phyloP scores from a whole-genome alignment of 2,113 vertebrate species.

The Leucopsar rothschildi region DNA sequence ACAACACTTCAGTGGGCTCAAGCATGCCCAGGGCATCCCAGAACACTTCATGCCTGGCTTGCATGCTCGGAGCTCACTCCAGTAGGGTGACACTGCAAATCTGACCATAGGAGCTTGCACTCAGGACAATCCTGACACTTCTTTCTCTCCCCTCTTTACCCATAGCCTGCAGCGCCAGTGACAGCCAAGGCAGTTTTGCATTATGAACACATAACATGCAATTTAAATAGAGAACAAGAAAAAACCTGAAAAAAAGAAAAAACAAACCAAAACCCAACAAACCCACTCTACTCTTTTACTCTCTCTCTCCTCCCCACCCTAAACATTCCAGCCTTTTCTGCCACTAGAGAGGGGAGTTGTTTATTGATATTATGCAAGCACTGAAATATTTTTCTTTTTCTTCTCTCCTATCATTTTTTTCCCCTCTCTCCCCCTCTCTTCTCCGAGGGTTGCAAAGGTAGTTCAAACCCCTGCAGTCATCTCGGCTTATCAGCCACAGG shows the following conservation, averaged over 20 bases:
- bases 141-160: neutral
- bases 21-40: neutral
- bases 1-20: neutral
- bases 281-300: neutral
- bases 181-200: neutral
- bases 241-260: neutral
- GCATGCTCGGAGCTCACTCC: neutral
- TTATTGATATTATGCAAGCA: constrained; percentile 54
- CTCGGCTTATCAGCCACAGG: constrained; percentile 60
- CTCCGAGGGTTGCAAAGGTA: constrained; percentile 37
- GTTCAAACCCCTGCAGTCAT: constrained; percentile 52
- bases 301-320: neutral
- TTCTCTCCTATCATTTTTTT: neutral
- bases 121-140: neutral
- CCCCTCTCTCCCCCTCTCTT: neutral
- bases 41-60: neutral
- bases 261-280: neutral
- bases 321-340: constrained; percentile 22
- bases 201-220: rapidly evolving
- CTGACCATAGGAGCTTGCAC: neutral
- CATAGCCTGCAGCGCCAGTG: neutral
- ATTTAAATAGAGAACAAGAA: neutral
- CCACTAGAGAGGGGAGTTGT: constrained; percentile 6
- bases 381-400: constrained; percentile 33
- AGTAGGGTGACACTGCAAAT: neutral